Evolutionary conservation across 2,888 invertebrate species (phyloP).

Genomic region (Xestobium rufovillosum): DNA sequence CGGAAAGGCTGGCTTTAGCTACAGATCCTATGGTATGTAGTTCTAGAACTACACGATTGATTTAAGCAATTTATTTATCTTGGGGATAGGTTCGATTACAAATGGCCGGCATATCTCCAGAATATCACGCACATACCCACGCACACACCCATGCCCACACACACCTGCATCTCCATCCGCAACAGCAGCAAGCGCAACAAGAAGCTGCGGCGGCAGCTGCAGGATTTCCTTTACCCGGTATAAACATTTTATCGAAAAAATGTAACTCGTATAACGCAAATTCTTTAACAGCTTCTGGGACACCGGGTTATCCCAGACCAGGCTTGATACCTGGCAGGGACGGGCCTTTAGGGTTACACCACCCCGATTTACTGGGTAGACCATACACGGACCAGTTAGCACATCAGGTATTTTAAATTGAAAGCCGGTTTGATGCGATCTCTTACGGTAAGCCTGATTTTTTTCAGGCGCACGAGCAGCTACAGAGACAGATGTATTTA

Average conservation of each 20-base stretch:
- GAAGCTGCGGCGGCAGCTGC: conserved; percentile 50
- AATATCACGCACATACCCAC: conserved; percentile 89
- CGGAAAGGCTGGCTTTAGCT: conserved; percentile 74
- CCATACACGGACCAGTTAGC: conserved; percentile 77
- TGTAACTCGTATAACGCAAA: not conserved
- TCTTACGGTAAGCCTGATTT: not conserved
- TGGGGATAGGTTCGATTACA: conserved; percentile 60
- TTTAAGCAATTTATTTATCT: not conserved
- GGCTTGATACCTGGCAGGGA: conserved; percentile 52
- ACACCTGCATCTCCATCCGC: conserved; percentile 76
- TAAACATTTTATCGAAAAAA: conserved; percentile 10
- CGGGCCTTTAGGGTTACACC: conserved; percentile 60
- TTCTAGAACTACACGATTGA: not conserved
- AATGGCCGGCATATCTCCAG: conserved; percentile 84
- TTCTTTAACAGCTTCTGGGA: conserved; percentile 42
- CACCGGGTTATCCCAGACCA: conserved; percentile 54
- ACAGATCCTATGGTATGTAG: conserved; percentile 78
- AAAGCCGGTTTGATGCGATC: conserved; percentile 1
- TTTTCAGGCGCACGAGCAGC: conserved; percentile 82
- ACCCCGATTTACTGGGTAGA: conserved; percentile 70
- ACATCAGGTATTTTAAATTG: conserved; percentile 51
- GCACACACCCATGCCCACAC: conserved; percentile 89
- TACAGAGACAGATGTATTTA: conserved; percentile 75
- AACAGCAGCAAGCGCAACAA: conserved; percentile 71
- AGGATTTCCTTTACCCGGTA: conserved; percentile 54